phyloP scores from a whole-genome alignment of 2,113 vertebrate species.

The Naja naja region DNA sequence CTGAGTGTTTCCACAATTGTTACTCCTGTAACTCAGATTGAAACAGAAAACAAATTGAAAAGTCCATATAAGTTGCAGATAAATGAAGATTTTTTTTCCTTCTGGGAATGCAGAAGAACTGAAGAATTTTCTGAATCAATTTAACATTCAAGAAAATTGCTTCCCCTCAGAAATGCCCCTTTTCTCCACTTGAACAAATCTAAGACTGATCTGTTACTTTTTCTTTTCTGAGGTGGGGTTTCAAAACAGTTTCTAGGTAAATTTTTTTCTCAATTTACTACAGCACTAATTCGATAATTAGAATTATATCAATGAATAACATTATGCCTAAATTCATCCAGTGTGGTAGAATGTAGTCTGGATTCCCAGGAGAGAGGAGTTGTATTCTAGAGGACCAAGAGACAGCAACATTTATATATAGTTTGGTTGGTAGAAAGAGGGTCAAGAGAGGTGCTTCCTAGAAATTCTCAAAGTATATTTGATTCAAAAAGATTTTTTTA shows the following conservation, averaged over 20 bases:
- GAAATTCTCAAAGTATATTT: no score
- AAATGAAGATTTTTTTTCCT: neutral
- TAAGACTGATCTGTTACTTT: neutral
- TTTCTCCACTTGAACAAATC: neutral
- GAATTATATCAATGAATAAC: neutral
- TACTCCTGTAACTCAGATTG: neutral
- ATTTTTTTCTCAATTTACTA: neutral
- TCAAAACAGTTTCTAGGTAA: neutral
- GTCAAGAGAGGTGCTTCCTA: no score
- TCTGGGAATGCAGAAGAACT: neutral
- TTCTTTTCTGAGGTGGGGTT: neutral
- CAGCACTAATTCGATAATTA: neutral
- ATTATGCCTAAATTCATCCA: neutral
- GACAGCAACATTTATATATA: no score
- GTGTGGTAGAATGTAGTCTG: no score
- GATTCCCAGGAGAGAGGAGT: no score
- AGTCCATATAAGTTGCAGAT: neutral
- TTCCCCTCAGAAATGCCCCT: neutral
- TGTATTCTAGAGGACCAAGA: no score
- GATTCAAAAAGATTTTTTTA: no score
- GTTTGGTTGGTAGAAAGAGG: no score
- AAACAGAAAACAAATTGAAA: neutral
- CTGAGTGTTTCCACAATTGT: neutral
- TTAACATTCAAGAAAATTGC: neutral
- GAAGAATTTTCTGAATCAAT: neutral